These are phyloP conservation scores for Rhabditophanes sp. DNA, from an alignment of 2,888 invertebrate species.

Conservation along the genomic window DNA sequence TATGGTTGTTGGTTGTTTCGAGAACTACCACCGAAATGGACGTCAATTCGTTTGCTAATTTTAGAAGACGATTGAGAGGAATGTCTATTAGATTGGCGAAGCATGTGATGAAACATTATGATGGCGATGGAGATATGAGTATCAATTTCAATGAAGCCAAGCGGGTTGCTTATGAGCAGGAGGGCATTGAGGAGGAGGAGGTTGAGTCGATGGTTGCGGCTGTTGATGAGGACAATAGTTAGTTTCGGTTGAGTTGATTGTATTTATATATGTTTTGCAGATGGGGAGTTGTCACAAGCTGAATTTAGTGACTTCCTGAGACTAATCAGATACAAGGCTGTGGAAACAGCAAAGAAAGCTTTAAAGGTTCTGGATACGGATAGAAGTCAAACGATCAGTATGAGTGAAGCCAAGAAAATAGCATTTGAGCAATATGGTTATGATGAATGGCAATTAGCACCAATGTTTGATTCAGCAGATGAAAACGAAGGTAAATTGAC, in stretches of 20 bases:
- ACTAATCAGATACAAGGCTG: slow-evolving; percentile 32
- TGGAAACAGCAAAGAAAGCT: slow-evolving; percentile 37
- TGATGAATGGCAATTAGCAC: slow-evolving; percentile 23
- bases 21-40: slow-evolving; percentile 24
- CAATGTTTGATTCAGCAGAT: slow-evolving; percentile 41
- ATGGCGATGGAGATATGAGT: neutral
- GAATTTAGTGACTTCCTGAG: slow-evolving; percentile 39
- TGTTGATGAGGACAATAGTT: slow-evolving; percentile 24
- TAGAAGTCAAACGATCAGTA: slow-evolving; percentile 33
- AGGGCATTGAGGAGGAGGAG: slow-evolving; percentile 33
- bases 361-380: slow-evolving; percentile 37
- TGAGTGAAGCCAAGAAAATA: slow-evolving; percentile 38
- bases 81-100: slow-evolving; percentile 40
- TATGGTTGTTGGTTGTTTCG: slow-evolving; percentile 36
- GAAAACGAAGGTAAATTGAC: slow-evolving; percentile 29
- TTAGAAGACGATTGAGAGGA: slow-evolving; percentile 31
- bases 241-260: slow-evolving; percentile 1
- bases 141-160: slow-evolving; percentile 2
- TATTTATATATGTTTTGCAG: slow-evolving; percentile 8
- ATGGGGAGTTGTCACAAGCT: slow-evolving; percentile 39
- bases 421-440: slow-evolving; percentile 28
- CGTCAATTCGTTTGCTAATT: slow-evolving; percentile 9
- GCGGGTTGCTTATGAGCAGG: slow-evolving; percentile 15
- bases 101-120: slow-evolving; percentile 29
- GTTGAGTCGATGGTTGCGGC: slow-evolving; percentile 37